Conservation (phyloP, 2,797 vertebrate genomes). For the Acropternis orthonyx region DNA sequence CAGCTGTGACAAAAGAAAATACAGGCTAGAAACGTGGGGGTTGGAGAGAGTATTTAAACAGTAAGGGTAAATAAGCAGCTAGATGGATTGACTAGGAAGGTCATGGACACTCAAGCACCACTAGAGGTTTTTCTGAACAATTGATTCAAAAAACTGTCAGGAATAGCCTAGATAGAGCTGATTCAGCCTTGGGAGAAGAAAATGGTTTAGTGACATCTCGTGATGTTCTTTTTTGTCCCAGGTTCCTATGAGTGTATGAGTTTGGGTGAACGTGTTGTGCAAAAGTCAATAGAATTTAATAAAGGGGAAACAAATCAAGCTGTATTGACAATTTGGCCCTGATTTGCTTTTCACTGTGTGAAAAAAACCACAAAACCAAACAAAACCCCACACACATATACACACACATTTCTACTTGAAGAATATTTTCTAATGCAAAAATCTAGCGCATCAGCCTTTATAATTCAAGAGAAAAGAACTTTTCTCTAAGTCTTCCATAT, state of each 20-base stretch:
- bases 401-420: not conserved
- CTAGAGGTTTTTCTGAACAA: not conserved
- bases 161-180: not conserved
- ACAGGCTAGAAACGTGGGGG: not conserved
- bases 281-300: not conserved
- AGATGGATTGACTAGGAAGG: not conserved
- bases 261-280: not conserved
- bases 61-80: not conserved
- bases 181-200: not conserved
- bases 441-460: not conserved
- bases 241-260: not conserved
- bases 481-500: not conserved
- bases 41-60: not conserved
- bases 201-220: not conserved
- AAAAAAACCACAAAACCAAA: not conserved
- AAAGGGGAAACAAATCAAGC: not conserved
- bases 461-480: not conserved
- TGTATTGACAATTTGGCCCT: not conserved
- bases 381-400: rapidly evolving
- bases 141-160: not conserved
- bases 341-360: not conserved
- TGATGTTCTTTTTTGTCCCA: not conserved
- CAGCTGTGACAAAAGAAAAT: not conserved
- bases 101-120: not conserved
- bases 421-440: not conserved